Evolutionary conservation across 1,140 invertebrate species (phyloP).

Genomic region (Drosophila kanapiae): DNA sequence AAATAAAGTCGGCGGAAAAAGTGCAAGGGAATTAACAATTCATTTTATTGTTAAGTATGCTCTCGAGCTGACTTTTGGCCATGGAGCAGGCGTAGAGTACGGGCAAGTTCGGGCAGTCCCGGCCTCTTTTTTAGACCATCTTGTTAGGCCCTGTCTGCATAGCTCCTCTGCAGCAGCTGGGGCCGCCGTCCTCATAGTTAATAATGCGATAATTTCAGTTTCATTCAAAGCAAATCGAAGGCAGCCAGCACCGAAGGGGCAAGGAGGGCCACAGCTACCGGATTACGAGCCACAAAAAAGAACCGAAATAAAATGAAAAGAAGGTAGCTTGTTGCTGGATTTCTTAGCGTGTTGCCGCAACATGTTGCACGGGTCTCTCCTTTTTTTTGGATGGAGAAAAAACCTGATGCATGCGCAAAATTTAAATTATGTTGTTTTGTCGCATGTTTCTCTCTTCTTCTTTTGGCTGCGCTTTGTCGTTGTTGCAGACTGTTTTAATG

Average conservation of each 20-base stretch:
- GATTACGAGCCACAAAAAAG: slow-evolving; percentile 54
- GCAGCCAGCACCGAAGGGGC: slow-evolving; percentile 40
- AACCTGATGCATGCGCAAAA: slow-evolving; percentile 76
- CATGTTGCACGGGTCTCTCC: slow-evolving; percentile 59
- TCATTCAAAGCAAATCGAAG: slow-evolving; percentile 82
- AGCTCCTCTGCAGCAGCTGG: slow-evolving; percentile 2
- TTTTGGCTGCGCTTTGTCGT: slow-evolving; percentile 56
- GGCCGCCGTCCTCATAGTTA: slow-evolving; percentile 65
- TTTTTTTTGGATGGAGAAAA: slow-evolving; percentile 5
- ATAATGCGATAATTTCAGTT: slow-evolving; percentile 83
- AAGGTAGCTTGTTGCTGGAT: slow-evolving; percentile 34
- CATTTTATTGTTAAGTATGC: slow-evolving; percentile 83
- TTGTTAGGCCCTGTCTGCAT: slow-evolving; percentile 68
- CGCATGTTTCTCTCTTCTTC: slow-evolving; percentile 77
- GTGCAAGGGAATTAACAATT: slow-evolving; percentile 82
- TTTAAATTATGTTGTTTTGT: slow-evolving; percentile 85
- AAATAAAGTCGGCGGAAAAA: slow-evolving; percentile 43
- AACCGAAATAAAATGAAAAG: slow-evolving; percentile 1
- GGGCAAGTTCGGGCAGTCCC: slow-evolving; percentile 24
- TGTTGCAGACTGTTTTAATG: slow-evolving; percentile 26
- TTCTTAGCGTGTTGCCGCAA: slow-evolving; percentile 75
- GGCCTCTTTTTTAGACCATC: slow-evolving; percentile 44
- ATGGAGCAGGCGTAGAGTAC: slow-evolving; percentile 4
- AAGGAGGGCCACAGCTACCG: slow-evolving; percentile 52
- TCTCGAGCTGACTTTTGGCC: slow-evolving; percentile 42